Evolutionary conservation across 2,797 vertebrate species (phyloP).

Genomic region (Sebastes elongatus): DNA sequence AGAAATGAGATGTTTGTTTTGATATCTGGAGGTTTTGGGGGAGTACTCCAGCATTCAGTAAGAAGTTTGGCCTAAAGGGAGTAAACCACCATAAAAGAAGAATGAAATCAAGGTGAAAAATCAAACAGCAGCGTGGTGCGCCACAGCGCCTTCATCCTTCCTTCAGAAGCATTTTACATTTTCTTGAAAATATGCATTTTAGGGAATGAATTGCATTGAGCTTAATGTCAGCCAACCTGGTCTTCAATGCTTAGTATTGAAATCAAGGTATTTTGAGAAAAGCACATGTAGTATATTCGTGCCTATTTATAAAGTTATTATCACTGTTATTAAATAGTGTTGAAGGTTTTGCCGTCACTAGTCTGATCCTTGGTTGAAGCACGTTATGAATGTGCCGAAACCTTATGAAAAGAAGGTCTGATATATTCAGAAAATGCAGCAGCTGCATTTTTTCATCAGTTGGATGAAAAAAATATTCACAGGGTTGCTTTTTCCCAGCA

Average conservation of each 20-base stretch:
- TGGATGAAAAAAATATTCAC: conserved; percentile 49
- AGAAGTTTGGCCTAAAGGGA: not conserved
- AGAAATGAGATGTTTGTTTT: conserved; percentile 23
- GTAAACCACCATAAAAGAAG: conserved; percentile 4
- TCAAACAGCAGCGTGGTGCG: not conserved
- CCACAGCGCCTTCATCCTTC: not conserved
- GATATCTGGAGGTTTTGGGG: not conserved
- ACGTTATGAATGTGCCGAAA: conserved; percentile 40
- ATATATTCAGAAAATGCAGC: conserved; percentile 41
- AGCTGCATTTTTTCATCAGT: conserved; percentile 34
- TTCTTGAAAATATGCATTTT: not conserved
- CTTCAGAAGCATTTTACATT: not conserved
- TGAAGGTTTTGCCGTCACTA: not conserved
- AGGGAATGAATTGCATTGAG: not conserved
- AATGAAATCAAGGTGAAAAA: conserved; percentile 12
- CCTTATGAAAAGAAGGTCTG: conserved; percentile 1
- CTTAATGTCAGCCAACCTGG: not conserved
- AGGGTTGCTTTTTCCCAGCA: conserved; percentile 33
- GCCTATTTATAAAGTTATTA: conserved; percentile 15
- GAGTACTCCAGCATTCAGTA: conserved; percentile 4
- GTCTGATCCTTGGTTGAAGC: not conserved
- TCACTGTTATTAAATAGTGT: conserved; percentile 32
- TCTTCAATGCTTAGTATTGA: not conserved
- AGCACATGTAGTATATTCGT: conserved; percentile 3
- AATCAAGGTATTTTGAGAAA: not conserved